Evolutionary conservation across 2,888 invertebrate genomes (phyloP).

Genomic region (Sepioteuthis lessoniana): DNA sequence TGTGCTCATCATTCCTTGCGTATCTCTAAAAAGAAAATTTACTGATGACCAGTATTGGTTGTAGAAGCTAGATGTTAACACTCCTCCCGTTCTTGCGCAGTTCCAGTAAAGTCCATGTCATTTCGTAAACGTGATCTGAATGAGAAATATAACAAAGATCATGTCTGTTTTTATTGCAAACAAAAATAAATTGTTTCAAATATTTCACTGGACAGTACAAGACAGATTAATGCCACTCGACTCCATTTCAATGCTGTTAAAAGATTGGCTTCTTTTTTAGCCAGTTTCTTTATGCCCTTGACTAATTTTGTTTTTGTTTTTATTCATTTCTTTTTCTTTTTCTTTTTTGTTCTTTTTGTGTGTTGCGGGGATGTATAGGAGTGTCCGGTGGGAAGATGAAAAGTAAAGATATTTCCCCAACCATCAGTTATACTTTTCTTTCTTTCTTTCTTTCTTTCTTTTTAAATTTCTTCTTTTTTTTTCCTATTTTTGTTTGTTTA

Average conservation of each 20-base stretch:
- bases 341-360: background rate
- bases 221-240: background rate
- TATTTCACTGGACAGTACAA: background rate
- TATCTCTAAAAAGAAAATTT: too few species aligned
- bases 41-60: too few species aligned
- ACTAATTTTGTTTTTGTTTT: too few species aligned
- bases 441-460: too few species aligned
- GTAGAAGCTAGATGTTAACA: too few species aligned
- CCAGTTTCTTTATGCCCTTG: too few species aligned
- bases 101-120: background rate
- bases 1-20: too few species aligned
- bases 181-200: background rate
- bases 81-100: too few species aligned
- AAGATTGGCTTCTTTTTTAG: background rate
- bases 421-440: background rate
- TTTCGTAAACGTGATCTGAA: background rate
- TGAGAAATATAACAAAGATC: background rate
- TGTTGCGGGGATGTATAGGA: too few species aligned
- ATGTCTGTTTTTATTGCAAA: background rate
- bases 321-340: background rate
- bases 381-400: background rate
- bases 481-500: too few species aligned
- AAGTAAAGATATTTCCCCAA: background rate
- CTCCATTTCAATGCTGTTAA: background rate
- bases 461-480: too few species aligned